Percentiles rank a stretch among this genome's conserved stretches.
Conservation (phyloP, 2,797 vertebrate genomes). For the Brotula barbata region DNA sequence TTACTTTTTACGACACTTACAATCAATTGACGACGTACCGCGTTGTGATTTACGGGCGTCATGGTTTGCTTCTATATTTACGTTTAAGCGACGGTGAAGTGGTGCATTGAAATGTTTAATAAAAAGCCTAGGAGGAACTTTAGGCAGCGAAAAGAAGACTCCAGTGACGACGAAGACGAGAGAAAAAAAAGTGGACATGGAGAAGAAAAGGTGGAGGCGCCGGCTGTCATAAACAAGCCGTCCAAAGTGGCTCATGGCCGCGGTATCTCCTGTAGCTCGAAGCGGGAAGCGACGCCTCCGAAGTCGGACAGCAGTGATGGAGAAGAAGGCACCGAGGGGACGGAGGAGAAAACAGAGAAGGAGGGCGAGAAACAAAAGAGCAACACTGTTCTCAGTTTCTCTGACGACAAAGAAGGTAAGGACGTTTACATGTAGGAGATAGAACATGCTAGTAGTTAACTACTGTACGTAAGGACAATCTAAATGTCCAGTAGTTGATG, state of each 20-base stretch:
- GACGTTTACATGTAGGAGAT: neutral
- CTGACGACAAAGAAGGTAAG: constrained; percentile 76
- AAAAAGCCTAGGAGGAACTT: constrained; percentile 79
- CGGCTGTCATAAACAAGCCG: constrained; percentile 30
- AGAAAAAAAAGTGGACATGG: constrained; percentile 12
- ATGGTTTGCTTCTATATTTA: neutral
- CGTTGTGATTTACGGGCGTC: constrained; percentile 15
- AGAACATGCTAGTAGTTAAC: too few species aligned
- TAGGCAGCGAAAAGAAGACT: constrained; percentile 75
- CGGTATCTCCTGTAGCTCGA: constrained; percentile 74
- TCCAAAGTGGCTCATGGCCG: constrained; percentile 49
- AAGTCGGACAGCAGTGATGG: constrained; percentile 48
- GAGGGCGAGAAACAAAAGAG: constrained; percentile 39
- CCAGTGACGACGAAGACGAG: constrained; percentile 79
- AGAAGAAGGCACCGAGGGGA: constrained; percentile 39
- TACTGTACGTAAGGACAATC: too few species aligned
- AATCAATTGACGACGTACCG: constrained; percentile 28
- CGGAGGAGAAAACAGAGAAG: constrained; percentile 9
- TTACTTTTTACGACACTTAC: constrained; percentile 34
- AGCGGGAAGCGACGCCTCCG: constrained; percentile 50
- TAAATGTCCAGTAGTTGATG: too few species aligned
- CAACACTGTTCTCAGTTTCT: constrained; percentile 72
- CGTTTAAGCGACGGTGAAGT: too few species aligned
- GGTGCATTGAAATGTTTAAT: constrained; percentile 74
- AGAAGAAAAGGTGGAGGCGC: constrained; percentile 7